Evolutionary conservation across 2,888 invertebrate genomes (phyloP).

Genomic region (Phaedon cochleariae): DNA sequence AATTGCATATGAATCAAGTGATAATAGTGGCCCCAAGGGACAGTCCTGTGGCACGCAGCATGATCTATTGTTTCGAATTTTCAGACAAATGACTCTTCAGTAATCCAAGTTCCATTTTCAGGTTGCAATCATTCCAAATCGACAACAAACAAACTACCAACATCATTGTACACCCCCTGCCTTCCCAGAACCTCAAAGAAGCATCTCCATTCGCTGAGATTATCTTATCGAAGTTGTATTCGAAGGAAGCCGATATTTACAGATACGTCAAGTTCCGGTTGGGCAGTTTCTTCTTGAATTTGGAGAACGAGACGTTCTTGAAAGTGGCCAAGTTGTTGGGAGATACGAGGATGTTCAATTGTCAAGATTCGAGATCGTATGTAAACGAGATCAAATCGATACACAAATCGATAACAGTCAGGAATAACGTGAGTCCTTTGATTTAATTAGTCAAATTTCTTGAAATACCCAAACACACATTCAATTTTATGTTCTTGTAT

Average conservation of each 20-base stretch:
- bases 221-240: conserved; percentile 65
- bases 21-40: no score
- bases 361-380: conserved; percentile 65
- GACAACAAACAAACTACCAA: conserved; percentile 68
- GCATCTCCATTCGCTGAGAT: conserved; percentile 72
- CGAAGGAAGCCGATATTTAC: conserved; percentile 65
- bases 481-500: no score
- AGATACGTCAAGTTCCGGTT: conserved; percentile 71
- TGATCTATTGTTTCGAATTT: no score
- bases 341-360: conserved; percentile 67
- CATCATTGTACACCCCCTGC: conserved; percentile 61
- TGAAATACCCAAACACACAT: no score
- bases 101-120: conserved; percentile 59
- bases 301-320: conserved; percentile 74
- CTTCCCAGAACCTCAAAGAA: conserved; percentile 63
- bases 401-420: conserved; percentile 67
- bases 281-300: conserved; percentile 73
- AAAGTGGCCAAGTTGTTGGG: conserved; percentile 69
- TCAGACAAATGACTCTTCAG: no score
- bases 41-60: no score
- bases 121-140: conserved; percentile 74
- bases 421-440: conserved; percentile 58
- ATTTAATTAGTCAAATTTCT: no score
- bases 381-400: conserved; percentile 63
- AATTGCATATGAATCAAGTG: no score